phyloP scores from a whole-genome alignment of 2,797 vertebrate genomes.

The Phrynocephalus forsythii region DNA sequence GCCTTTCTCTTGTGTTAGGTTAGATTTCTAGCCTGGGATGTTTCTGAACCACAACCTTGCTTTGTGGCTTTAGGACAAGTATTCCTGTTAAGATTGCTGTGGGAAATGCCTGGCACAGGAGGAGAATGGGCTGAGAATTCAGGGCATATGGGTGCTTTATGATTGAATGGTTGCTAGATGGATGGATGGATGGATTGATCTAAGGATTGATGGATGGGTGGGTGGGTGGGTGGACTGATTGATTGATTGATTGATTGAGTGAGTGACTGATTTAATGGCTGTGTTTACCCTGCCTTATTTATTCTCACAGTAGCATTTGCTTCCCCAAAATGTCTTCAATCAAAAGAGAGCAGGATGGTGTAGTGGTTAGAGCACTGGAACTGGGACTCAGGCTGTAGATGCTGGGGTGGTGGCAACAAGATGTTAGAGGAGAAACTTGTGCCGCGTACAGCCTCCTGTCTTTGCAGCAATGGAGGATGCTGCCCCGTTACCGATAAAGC shows the following conservation, averaged over 20 bases:
- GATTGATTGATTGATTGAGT: too few species aligned
- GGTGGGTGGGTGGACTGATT: too few species aligned
- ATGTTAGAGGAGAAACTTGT: neutral
- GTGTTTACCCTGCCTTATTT: too few species aligned
- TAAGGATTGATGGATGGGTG: too few species aligned
- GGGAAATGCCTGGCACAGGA: slow-evolving; percentile 57
- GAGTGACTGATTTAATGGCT: neutral
- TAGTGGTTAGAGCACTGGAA: too few species aligned
- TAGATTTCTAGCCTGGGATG: slow-evolving; percentile 61
- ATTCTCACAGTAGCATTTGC: too few species aligned
- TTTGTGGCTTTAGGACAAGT: slow-evolving; percentile 43
- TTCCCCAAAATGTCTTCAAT: too few species aligned
- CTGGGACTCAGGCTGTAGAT: neutral
- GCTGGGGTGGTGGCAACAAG: neutral
- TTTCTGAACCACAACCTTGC: slow-evolving; percentile 63
- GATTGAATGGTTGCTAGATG: too few species aligned
- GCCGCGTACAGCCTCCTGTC: neutral
- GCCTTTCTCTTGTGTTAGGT: neutral
- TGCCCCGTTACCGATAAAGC: neutral
- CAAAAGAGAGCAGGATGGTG: too few species aligned
- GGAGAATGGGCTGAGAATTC: too few species aligned
- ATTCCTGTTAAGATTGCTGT: neutral
- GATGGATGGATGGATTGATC: too few species aligned
- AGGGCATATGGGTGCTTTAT: too few species aligned
- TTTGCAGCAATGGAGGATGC: neutral